A percentile compares a stretch with the other conserved stretches of the same genome.
These are phyloP conservation scores for Zaprionus capensis DNA, from an alignment of 1,140 invertebrate genomes.

Conservation along the genomic window DNA sequence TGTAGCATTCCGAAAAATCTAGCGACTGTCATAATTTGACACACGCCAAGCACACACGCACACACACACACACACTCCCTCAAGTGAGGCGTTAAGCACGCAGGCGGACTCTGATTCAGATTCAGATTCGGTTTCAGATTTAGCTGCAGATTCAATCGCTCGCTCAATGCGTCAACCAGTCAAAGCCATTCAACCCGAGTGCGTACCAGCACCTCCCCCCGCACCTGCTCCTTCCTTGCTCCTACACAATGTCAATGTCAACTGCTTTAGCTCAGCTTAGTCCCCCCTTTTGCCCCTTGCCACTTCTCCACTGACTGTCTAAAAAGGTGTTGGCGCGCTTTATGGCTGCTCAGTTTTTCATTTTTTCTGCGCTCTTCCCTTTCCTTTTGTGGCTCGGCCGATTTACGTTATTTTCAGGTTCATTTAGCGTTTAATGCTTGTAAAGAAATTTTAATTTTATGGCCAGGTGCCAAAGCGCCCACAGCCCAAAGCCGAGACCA, in stretches of 20 bases:
- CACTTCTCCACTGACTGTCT: neutral
- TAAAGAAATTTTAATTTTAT: slow-evolving; percentile 83
- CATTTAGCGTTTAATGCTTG: slow-evolving; percentile 84
- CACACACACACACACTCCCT: slow-evolving; percentile 19
- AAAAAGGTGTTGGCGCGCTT: slow-evolving; percentile 60
- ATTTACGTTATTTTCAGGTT: slow-evolving; percentile 84
- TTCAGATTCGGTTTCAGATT: slow-evolving; percentile 33
- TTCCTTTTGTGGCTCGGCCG: slow-evolving; percentile 38
- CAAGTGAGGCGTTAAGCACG: slow-evolving; percentile 55
- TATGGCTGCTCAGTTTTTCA: slow-evolving; percentile 57
- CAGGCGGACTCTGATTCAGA: slow-evolving; percentile 19
- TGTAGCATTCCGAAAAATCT: slow-evolving; percentile 33
- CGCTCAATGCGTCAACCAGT: slow-evolving; percentile 56
- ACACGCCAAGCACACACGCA: slow-evolving; percentile 47
- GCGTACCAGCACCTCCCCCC: slow-evolving; percentile 1
- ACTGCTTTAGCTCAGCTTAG: slow-evolving; percentile 19
- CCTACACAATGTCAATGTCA: slow-evolving; percentile 68
- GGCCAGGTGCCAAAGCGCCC: slow-evolving; percentile 62
- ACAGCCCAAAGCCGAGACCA: slow-evolving; percentile 42
- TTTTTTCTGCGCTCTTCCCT: slow-evolving; percentile 19
- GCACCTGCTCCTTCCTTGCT: slow-evolving; percentile 15
- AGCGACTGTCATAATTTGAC: slow-evolving; percentile 66
- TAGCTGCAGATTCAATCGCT: slow-evolving; percentile 67
- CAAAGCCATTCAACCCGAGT: slow-evolving; percentile 27
- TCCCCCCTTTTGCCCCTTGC: slow-evolving; percentile 7